phyloP scores from a whole-genome alignment of 2,113 vertebrate genomes.

The Ploceus nigricollis region DNA sequence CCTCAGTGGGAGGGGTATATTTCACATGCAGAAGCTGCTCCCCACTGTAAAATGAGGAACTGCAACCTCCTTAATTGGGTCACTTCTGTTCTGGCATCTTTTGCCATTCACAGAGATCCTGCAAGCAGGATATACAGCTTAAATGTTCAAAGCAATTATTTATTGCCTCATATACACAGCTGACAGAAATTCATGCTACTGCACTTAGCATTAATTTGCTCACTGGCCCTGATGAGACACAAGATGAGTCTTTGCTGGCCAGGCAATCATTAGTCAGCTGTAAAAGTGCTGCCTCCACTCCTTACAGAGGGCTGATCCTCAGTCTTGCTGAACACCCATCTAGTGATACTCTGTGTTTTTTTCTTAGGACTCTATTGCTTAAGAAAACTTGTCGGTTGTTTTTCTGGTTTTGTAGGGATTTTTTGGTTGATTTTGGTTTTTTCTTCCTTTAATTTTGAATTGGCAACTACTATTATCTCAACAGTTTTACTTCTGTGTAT shows the following conservation, averaged over 20 bases:
- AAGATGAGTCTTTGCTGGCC: not conserved
- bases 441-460: not conserved
- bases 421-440: too few relatives aligned
- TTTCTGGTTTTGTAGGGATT: not conserved
- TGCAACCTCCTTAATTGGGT: not conserved
- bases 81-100: not conserved
- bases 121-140: not conserved
- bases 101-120: not conserved
- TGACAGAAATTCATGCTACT: not conserved
- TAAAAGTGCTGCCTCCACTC: not conserved
- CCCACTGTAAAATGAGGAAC: not conserved
- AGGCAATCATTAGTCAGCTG: not conserved
- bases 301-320: not conserved
- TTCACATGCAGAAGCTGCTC: not conserved
- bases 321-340: not conserved
- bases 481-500: not conserved
- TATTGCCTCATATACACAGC: not conserved
- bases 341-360: not conserved
- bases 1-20: not conserved
- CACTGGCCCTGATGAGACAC: not conserved
- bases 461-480: not conserved
- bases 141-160: not conserved
- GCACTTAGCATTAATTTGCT: not conserved
- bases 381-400: not conserved
- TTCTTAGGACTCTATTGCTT: not conserved